A percentile compares a stretch with the other conserved stretches of the same genome.
Evolutionary conservation across 2,888 invertebrate genomes (phyloP).

Genomic region (Odontocolon sp.): DNA sequence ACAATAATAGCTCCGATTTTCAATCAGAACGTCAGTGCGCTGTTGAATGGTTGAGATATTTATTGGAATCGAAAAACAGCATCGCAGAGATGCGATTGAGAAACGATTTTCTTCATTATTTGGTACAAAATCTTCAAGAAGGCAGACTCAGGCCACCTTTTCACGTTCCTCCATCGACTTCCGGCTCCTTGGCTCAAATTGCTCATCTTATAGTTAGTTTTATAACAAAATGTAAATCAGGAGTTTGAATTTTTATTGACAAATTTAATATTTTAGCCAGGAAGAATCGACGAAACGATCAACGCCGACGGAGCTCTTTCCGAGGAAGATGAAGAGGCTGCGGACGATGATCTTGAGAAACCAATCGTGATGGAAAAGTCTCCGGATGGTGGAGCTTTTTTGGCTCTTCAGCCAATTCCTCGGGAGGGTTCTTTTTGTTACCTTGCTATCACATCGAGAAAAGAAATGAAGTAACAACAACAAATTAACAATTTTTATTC

Average conservation of each 20-base stretch:
- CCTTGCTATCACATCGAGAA: constrained; percentile 81
- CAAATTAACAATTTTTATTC: neutral
- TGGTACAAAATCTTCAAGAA: constrained; percentile 66
- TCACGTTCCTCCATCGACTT: constrained; percentile 54
- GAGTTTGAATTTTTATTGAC: neutral
- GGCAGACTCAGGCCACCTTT: constrained; percentile 62
- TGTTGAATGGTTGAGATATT: constrained; percentile 82
- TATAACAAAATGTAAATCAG: neutral
- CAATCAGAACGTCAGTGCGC: constrained; percentile 80
- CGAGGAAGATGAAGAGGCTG: constrained; percentile 33
- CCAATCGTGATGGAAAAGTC: constrained; percentile 82
- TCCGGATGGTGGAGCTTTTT: constrained; percentile 83
- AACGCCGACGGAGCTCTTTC: constrained; percentile 57
- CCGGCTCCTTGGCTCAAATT: constrained; percentile 69
- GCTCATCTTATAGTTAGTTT: constrained; percentile 80
- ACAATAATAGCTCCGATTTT: too few relatives aligned
- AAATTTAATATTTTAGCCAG: constrained; percentile 55
- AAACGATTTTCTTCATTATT: constrained; percentile 82
- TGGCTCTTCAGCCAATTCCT: constrained; percentile 83
- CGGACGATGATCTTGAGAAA: constrained; percentile 58
- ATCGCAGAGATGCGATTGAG: constrained; percentile 82
- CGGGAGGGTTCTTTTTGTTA: constrained; percentile 84
- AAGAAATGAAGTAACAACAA: constrained; percentile 31
- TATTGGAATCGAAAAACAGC: constrained; percentile 80
- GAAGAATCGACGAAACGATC: constrained; percentile 57